A percentile compares a stretch with the other conserved stretches of the same genome.
Evolutionary conservation across 2,113 vertebrate genomes (phyloP).

Genomic region (Pleuronectes platessa): DNA sequence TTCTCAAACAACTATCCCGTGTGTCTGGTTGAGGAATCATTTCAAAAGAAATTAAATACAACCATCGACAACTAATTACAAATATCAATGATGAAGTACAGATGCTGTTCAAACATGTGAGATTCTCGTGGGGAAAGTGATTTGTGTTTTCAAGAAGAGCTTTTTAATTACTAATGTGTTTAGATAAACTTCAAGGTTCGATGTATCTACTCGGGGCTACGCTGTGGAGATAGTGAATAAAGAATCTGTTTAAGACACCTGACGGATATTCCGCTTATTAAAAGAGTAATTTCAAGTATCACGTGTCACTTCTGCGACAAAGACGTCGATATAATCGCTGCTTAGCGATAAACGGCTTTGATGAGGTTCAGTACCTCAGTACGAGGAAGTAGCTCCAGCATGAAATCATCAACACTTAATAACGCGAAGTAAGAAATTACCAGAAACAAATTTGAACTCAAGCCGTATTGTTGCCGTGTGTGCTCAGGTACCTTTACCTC

Average conservation of each 20-base stretch:
- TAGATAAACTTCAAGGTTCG: slow-evolving; percentile 26
- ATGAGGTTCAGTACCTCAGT: slow-evolving; percentile 34
- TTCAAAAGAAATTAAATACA: slow-evolving; percentile 25
- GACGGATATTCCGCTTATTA: slow-evolving; percentile 27
- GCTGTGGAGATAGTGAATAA: slow-evolving; percentile 53
- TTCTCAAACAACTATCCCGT: background rate
- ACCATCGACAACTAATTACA: slow-evolving; percentile 7
- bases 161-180: slow-evolving; percentile 1
- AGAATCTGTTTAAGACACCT: slow-evolving; percentile 52
- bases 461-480: slow-evolving; percentile 6
- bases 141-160: slow-evolving; percentile 18
- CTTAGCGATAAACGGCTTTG: slow-evolving; percentile 44
- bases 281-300: slow-evolving; percentile 66
- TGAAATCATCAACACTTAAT: slow-evolving; percentile 51
- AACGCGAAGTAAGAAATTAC: slow-evolving; percentile 37
- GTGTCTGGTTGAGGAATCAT: slow-evolving; percentile 8
- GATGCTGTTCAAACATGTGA: background rate
- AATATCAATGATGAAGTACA: slow-evolving; percentile 23
- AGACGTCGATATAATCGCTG: slow-evolving; percentile 19
- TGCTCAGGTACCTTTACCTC: slow-evolving; percentile 19
- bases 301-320: slow-evolving; percentile 20
- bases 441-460: slow-evolving; percentile 24
- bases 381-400: slow-evolving; percentile 31
- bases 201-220: background rate
- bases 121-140: background rate